These are phyloP conservation scores for Ischnus inquisitorius DNA, from an alignment of 2,888 invertebrate species.

Conservation along the genomic window DNA sequence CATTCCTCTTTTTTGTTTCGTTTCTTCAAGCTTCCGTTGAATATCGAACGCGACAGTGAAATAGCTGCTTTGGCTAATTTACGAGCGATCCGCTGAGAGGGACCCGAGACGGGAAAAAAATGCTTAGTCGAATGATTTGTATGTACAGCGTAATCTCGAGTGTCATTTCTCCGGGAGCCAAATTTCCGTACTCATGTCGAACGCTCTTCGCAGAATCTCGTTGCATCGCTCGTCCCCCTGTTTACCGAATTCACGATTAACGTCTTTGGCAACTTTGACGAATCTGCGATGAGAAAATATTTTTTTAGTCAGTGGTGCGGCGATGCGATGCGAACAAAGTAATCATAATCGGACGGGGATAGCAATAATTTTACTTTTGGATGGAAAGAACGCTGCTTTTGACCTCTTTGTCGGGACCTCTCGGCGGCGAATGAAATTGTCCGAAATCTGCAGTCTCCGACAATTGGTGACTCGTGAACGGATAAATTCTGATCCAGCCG, in stretches of 20 bases:
- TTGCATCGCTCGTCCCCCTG: conserved; percentile 86
- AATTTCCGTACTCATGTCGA: conserved; percentile 86
- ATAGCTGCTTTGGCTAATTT: too few species aligned
- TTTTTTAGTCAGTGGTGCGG: neutral
- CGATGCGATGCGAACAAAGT: conserved; percentile 8
- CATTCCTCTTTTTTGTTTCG: conserved; percentile 20
- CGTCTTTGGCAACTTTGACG: conserved; percentile 86
- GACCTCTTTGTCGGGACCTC: conserved; percentile 80
- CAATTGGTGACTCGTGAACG: conserved; percentile 84
- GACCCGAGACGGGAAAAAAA: too few species aligned
- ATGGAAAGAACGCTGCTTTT: conserved; percentile 80
- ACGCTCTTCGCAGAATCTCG: conserved; percentile 85
- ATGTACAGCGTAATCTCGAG: neutral
- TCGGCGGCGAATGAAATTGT: conserved; percentile 74
- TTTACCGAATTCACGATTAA: conserved; percentile 85
- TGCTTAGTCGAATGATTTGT: neutral
- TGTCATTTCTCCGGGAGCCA: conserved; percentile 87
- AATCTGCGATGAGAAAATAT: conserved; percentile 81
- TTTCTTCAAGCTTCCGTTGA: neutral
- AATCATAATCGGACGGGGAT: neutral
- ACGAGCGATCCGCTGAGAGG: too few species aligned
- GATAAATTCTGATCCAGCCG: conserved; percentile 92
- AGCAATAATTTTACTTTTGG: conserved; percentile 78
- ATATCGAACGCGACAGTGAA: conserved; percentile 7
- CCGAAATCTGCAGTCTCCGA: conserved; percentile 74